phyloP scores from a whole-genome alignment of 2,888 invertebrate genomes.

The Cheilosia scutellata region DNA sequence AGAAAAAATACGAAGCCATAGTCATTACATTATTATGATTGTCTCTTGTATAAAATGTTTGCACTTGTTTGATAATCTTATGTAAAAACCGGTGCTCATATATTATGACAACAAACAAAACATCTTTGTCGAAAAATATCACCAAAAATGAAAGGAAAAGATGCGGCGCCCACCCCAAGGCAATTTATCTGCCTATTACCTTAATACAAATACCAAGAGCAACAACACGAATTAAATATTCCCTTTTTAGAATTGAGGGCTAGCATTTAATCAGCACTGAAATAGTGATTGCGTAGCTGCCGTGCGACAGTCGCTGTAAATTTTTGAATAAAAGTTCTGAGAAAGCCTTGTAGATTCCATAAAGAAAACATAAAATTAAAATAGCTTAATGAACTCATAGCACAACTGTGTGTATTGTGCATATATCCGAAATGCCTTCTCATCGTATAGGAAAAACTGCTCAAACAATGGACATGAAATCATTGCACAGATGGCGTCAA shows the following conservation, averaged over 20 bases:
- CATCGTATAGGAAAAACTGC: not conserved
- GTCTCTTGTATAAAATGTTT: too few species aligned
- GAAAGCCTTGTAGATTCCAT: constrained; percentile 24
- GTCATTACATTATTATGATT: too few species aligned
- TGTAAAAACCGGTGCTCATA: not conserved
- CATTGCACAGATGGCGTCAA: constrained; percentile 52
- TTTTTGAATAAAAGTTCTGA: constrained; percentile 41
- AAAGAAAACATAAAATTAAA: not conserved
- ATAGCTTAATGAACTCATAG: constrained; percentile 22
- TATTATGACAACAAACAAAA: constrained; percentile 1
- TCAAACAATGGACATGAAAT: constrained; percentile 35
- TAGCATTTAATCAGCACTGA: constrained; percentile 45
- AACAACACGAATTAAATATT: constrained; percentile 37
- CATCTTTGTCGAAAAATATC: constrained; percentile 51
- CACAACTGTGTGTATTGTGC: not conserved
- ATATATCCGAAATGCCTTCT: not conserved
- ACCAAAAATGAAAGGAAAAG: constrained; percentile 32
- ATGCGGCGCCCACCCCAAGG: constrained; percentile 44
- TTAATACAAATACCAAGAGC: constrained; percentile 8
- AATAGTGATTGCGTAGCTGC: constrained; percentile 27
- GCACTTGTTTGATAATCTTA: not conserved
- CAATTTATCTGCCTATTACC: constrained; percentile 45
- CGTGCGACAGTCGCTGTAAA: constrained; percentile 17
- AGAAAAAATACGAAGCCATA: too few species aligned
- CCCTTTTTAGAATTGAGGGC: constrained; percentile 54